A percentile compares a stretch with the other conserved stretches of the same genome.
phyloP scores from a whole-genome alignment of 1,140 invertebrate species.

The Acromyrmex charruanus region DNA sequence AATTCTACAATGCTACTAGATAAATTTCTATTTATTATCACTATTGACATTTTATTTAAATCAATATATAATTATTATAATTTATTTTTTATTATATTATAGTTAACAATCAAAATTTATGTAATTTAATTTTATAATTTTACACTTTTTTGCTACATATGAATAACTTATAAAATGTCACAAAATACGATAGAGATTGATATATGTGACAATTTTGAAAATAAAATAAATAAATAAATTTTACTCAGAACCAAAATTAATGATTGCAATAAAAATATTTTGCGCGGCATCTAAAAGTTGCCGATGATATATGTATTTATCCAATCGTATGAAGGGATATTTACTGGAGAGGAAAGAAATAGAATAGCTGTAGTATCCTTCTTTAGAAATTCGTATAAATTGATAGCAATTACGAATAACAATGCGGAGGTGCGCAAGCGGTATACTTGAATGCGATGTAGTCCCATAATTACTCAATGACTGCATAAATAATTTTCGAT shows the following conservation, averaged over 20 bases:
- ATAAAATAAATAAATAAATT: background rate
- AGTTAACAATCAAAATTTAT: background rate
- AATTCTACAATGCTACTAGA: background rate
- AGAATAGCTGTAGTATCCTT: background rate
- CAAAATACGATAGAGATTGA: background rate
- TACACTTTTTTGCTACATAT: background rate
- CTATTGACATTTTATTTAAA: background rate
- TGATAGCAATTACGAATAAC: conserved; percentile 17
- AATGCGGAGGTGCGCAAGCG: background rate
- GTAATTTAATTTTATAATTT: conserved; percentile 4
- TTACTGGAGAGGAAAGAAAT: background rate
- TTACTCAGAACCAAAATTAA: background rate
- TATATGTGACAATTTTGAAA: background rate
- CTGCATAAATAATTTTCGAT: conserved; percentile 21
- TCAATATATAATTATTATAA: background rate
- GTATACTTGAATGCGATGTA: background rate
- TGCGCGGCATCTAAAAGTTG: background rate
- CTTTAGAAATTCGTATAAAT: background rate
- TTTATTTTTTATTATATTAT: background rate
- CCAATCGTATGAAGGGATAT: background rate
- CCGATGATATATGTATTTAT: background rate
- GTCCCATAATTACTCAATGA: conserved; percentile 29
- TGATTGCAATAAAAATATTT: background rate
- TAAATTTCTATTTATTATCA: background rate
- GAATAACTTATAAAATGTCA: background rate